phyloP scores from a whole-genome alignment of 1,140 invertebrate species.

The Lucilia sericata region DNA sequence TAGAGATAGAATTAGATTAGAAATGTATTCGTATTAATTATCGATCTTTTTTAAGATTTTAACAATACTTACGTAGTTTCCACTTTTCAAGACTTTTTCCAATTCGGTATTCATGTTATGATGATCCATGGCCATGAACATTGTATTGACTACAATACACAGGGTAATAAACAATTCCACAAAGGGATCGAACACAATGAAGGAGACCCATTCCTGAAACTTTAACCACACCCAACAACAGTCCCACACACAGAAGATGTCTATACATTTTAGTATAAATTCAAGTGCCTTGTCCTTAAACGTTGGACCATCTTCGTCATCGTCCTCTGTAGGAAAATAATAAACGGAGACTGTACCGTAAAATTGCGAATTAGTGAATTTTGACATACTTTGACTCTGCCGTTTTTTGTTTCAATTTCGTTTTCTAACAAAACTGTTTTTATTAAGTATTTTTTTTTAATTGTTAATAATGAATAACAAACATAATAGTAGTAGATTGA shows the following conservation, averaged over 20 bases:
- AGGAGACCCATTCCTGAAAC: conserved; percentile 89
- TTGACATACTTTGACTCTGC: conserved; percentile 73
- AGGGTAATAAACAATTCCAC: conserved; percentile 98
- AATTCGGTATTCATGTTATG: conserved; percentile 92
- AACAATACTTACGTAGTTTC: conserved; percentile 89
- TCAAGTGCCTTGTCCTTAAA: conserved; percentile 87
- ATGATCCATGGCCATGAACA: conserved; percentile 98
- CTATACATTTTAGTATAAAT: conserved; percentile 81
- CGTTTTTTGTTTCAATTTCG: conserved; percentile 69
- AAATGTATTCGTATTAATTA: not conserved
- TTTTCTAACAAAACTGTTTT: conserved; percentile 32
- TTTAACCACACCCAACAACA: conserved; percentile 92
- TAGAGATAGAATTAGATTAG: not conserved
- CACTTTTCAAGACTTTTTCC: conserved; percentile 86
- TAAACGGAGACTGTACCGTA: conserved; percentile 87
- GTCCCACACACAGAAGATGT: conserved; percentile 97
- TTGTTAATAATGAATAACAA: conserved; percentile 28
- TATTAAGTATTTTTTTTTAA: conserved; percentile 24
- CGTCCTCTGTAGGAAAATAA: conserved; percentile 90
- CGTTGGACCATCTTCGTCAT: conserved; percentile 89
- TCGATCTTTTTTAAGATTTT: too few species aligned
- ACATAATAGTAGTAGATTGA: not conserved
- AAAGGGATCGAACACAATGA: conserved; percentile 97
- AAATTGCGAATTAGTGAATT: conserved; percentile 75
- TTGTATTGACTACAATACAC: conserved; percentile 97